phyloP scores from a whole-genome alignment of 2,113 vertebrate genomes.

The Upupa epops region DNA sequence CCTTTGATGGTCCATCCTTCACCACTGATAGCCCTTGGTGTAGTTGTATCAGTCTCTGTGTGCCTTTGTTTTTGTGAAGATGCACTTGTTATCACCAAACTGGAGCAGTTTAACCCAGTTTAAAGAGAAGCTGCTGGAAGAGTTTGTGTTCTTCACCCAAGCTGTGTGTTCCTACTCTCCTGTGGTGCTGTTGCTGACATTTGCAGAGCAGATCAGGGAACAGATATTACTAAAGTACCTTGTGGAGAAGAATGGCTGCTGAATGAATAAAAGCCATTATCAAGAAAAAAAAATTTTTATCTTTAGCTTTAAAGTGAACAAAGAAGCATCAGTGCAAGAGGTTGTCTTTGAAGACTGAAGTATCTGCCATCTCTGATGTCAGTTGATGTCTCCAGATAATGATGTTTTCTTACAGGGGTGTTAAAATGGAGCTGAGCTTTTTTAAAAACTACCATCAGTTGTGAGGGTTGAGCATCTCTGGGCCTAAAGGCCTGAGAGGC shows the following conservation, averaged over 20 bases:
- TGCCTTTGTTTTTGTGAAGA: background rate
- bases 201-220: background rate
- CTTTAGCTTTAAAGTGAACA: background rate
- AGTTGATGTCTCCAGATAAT: background rate
- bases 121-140: background rate
- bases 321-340: background rate
- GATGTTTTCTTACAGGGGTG: background rate
- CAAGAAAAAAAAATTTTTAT: background rate
- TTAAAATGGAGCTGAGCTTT: background rate
- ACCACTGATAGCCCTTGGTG: background rate
- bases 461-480: background rate
- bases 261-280: background rate
- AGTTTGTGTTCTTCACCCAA: background rate
- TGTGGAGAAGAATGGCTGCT: background rate
- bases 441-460: background rate
- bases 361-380: background rate
- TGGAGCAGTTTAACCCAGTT: background rate
- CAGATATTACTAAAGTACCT: background rate
- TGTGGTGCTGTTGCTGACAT: background rate
- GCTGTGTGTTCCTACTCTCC: background rate
- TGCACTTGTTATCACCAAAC: background rate
- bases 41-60: background rate
- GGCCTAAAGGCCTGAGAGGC: background rate
- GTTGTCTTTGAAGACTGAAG: background rate
- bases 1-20: background rate